phyloP scores from a whole-genome alignment of 2,888 invertebrate species.

The Lucinisca nassula region DNA sequence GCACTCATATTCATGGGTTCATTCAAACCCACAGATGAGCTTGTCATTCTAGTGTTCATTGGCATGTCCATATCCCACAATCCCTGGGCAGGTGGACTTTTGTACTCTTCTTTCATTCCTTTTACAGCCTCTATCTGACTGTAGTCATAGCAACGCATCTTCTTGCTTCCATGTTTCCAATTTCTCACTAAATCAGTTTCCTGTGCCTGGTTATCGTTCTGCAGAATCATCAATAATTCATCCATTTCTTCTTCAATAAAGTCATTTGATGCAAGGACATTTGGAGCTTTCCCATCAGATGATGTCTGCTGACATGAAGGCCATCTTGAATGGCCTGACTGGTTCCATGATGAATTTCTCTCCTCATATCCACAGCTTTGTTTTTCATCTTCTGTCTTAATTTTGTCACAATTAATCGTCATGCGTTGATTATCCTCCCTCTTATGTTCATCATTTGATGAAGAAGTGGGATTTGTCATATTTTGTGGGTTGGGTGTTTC shows the following conservation, averaged over 20 bases:
- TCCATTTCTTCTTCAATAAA: constrained; percentile 77
- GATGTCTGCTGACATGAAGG: constrained; percentile 9
- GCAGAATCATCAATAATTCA: constrained; percentile 73
- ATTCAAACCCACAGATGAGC: constrained; percentile 38
- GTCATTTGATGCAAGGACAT: constrained; percentile 38
- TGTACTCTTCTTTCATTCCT: constrained; percentile 35
- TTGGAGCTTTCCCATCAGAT: background rate
- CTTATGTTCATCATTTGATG: constrained; percentile 22
- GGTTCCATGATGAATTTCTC: background rate
- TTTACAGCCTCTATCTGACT: constrained; percentile 23
- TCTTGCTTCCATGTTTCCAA: constrained; percentile 29
- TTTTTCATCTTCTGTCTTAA: constrained; percentile 53
- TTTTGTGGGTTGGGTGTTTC: constrained; percentile 40
- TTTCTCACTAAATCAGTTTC: background rate
- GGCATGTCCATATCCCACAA: constrained; percentile 36
- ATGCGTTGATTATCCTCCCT: constrained; percentile 52
- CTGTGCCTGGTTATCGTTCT: constrained; percentile 59
- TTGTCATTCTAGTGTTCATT: constrained; percentile 27
- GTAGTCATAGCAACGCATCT: constrained; percentile 61
- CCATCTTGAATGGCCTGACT: background rate
- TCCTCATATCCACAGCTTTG: constrained; percentile 56
- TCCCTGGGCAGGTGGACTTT: background rate
- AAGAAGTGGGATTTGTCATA: constrained; percentile 40
- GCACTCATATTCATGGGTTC: constrained; percentile 67
- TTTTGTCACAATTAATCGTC: constrained; percentile 57